These are phyloP conservation scores for Calliopsis andreniformis DNA, from an alignment of 1,140 invertebrate genomes.

Conservation along the genomic window DNA sequence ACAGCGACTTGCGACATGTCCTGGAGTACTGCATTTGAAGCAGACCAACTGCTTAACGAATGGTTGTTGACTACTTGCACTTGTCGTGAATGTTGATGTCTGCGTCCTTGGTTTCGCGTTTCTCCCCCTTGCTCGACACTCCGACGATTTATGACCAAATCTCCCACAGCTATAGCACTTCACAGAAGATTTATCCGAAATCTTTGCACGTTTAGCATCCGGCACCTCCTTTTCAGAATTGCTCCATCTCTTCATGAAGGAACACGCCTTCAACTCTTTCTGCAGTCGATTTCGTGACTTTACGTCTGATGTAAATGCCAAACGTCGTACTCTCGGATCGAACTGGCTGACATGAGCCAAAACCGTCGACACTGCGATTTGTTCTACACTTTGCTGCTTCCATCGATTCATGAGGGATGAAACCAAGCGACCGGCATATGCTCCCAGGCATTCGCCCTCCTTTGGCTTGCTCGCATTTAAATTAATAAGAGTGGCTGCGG, in stretches of 20 bases:
- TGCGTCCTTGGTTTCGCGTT: background rate
- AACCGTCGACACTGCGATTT: conserved; percentile 40
- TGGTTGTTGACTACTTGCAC: background rate
- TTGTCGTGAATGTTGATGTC: background rate
- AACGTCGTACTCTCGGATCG: conserved; percentile 26
- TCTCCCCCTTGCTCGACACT: background rate
- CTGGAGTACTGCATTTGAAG: conserved; percentile 14
- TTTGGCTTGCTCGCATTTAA: background rate
- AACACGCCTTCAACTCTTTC: conserved; percentile 30
- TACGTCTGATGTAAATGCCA: conserved; percentile 41
- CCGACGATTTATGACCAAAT: background rate
- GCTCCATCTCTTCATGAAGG: background rate
- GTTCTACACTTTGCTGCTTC: conserved; percentile 5
- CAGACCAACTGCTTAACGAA: background rate
- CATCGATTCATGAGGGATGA: background rate
- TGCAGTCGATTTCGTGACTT: conserved; percentile 17
- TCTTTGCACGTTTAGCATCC: no score
- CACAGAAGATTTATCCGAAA: background rate
- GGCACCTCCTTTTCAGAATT: no score
- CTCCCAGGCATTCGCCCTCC: background rate
- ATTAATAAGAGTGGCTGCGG: background rate
- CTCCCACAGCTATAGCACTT: conserved; percentile 9
- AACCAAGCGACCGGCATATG: background rate
- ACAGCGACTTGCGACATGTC: conserved; percentile 27
- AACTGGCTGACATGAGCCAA: conserved; percentile 38